Evolutionary conservation across 1,140 invertebrate species (phyloP).

Genomic region (Pseudomyrmex dendroicus): DNA sequence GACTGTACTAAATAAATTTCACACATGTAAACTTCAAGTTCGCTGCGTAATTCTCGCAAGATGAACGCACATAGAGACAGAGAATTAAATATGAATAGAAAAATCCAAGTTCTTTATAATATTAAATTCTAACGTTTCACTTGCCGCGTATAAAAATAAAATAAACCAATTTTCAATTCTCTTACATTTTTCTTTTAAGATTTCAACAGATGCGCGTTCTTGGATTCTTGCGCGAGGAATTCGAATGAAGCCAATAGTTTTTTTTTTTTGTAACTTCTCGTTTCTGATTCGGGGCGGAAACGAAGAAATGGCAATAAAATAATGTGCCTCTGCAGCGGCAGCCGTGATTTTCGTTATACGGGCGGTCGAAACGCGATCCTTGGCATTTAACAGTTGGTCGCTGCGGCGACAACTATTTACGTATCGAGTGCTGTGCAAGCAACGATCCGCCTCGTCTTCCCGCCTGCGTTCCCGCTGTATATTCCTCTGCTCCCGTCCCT

Average conservation of each 20-base stretch:
- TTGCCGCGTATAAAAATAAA: slow-evolving; percentile 1
- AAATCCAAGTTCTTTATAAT: not conserved
- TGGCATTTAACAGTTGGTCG: not conserved
- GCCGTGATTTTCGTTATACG: slow-evolving; percentile 23
- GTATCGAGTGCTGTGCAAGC: slow-evolving; percentile 47
- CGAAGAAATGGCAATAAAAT: slow-evolving; percentile 15
- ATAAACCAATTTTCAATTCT: not conserved
- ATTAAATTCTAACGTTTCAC: not conserved
- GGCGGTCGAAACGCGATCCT: not conserved
- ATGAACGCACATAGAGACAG: not conserved
- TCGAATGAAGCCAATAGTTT: not conserved
- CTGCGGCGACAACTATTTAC: slow-evolving; percentile 45
- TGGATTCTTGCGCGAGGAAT: not conserved
- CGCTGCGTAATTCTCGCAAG: not conserved
- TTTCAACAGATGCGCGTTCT: not conserved
- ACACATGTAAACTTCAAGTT: slow-evolving; percentile 7
- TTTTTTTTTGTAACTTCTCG: slow-evolving; percentile 7
- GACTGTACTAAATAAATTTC: not conserved
- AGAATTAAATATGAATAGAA: not conserved
- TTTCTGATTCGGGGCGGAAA: not conserved
- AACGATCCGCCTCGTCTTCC: slow-evolving; percentile 23
- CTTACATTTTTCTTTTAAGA: not conserved
- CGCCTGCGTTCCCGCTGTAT: not conserved
- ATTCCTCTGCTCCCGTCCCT: slow-evolving; percentile 33
- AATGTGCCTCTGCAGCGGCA: slow-evolving; percentile 17